Conservation (phyloP, 1,140 invertebrate genomes). For the Samia ricini region DNA sequence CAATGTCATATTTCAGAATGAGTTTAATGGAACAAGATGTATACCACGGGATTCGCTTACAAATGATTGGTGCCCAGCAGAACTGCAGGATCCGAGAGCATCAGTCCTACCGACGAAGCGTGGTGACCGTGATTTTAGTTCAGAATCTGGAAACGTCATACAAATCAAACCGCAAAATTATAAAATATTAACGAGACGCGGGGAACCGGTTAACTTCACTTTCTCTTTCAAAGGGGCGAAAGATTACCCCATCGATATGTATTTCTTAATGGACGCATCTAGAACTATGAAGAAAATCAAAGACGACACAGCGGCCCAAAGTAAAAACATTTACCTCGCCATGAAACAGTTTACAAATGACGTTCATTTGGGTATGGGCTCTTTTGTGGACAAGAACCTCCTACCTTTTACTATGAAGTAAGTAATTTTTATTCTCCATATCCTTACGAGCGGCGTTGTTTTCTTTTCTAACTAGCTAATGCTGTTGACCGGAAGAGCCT, state of each 20-base stretch:
- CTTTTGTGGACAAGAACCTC: conserved; percentile 92
- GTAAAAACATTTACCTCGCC: conserved; percentile 79
- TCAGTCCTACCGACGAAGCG: neutral
- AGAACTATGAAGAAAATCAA: conserved; percentile 86
- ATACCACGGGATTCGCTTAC: conserved; percentile 13
- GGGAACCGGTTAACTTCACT: conserved; percentile 37
- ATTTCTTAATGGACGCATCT: conserved; percentile 93
- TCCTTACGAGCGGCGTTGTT: no score
- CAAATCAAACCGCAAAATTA: conserved; percentile 61
- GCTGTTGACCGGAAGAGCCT: no score
- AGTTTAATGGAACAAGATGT: conserved; percentile 35
- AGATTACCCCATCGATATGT: conserved; percentile 93
- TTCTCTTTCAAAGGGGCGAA: conserved; percentile 80
- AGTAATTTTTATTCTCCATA: neutral
- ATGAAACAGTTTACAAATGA: conserved; percentile 90
- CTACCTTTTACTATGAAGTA: conserved; percentile 83
- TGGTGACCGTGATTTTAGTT: conserved; percentile 31
- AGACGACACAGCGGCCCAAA: conserved; percentile 82
- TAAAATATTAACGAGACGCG: conserved; percentile 42
- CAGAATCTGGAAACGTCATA: conserved; percentile 29
- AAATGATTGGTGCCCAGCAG: conserved; percentile 32
- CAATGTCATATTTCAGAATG: conserved; percentile 27
- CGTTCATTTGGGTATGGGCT: conserved; percentile 91
- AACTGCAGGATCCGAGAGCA: conserved; percentile 28
- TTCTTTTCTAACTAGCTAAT: no score